Conservation (phyloP, 2,888 invertebrate species). For the Pasiphila rectangulata region DNA sequence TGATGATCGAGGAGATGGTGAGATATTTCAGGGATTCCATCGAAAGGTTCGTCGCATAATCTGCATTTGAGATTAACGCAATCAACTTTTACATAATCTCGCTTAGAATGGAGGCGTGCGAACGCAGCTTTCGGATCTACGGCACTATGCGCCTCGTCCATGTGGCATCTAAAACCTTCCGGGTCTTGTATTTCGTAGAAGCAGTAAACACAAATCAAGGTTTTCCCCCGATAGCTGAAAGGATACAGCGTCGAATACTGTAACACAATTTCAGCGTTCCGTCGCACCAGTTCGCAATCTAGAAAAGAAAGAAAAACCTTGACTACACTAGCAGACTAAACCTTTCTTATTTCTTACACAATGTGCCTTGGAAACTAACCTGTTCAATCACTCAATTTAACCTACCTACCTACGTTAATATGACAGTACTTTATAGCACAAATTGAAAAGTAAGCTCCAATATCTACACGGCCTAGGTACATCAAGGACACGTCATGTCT, state of each 20-base stretch:
- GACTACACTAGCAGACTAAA: no score
- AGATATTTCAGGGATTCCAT: slow-evolving; percentile 36
- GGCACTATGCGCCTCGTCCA: slow-evolving; percentile 46
- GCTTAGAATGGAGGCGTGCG: slow-evolving; percentile 23
- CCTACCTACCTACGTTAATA: no score
- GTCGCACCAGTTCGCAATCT: slow-evolving; percentile 23
- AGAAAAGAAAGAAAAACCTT: slow-evolving; percentile 22
- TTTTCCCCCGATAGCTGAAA: slow-evolving; percentile 63
- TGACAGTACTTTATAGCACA: no score
- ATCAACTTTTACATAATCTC: slow-evolving; percentile 47
- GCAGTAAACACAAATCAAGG: slow-evolving; percentile 71
- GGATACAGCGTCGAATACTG: slow-evolving; percentile 69
- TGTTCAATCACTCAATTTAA: no score
- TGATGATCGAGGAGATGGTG: slow-evolving; percentile 47
- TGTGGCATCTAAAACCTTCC: slow-evolving; percentile 51
- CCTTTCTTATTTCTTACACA: no score
- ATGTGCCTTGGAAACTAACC: no score
- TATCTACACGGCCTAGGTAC: no score
- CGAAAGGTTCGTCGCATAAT: slow-evolving; percentile 43
- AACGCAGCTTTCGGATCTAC: slow-evolving; percentile 50
- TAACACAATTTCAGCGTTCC: slow-evolving; percentile 67
- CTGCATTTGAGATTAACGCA: slow-evolving; percentile 55
- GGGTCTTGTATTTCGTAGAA: slow-evolving; percentile 59
- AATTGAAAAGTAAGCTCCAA: no score
- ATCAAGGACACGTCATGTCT: no score